A percentile compares a stretch with the other conserved stretches of the same genome.
These are phyloP conservation scores for Sinodicranocentrus sp. DNA, from an alignment of 2,888 invertebrate genomes.

Conservation along the genomic window DNA sequence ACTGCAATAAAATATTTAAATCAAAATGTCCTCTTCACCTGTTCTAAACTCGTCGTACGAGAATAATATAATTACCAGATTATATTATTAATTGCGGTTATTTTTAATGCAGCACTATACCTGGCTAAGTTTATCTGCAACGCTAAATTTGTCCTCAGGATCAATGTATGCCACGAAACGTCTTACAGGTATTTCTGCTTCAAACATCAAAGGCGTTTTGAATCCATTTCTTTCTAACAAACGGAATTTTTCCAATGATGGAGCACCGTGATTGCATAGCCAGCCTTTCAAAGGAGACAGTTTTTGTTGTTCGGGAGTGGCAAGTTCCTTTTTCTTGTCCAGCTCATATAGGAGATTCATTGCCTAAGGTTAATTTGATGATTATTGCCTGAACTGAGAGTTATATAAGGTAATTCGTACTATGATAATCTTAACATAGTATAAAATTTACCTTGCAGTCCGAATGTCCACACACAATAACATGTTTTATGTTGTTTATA, in stretches of 20 bases:
- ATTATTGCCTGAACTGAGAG: no score
- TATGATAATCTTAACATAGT: not conserved
- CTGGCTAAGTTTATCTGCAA: conserved; percentile 96
- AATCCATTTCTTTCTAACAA: conserved; percentile 83
- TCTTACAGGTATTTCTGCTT: conserved; percentile 91
- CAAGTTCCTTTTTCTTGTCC: conserved; percentile 85
- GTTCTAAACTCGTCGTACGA: not conserved
- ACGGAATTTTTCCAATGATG: conserved; percentile 90
- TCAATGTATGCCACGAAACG: conserved; percentile 97
- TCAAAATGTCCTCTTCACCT: not conserved
- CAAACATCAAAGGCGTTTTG: conserved; percentile 88
- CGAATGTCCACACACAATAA: conserved; percentile 98
- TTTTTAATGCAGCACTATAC: no score
- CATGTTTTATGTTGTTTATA: conserved; percentile 92
- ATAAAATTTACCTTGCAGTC: conserved; percentile 89
- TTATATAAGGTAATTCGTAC: not conserved
- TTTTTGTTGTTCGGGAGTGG: conserved; percentile 87
- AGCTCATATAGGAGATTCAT: conserved; percentile 94
- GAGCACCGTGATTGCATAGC: conserved; percentile 91
- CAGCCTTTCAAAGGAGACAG: conserved; percentile 89
- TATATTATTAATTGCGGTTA: not conserved
- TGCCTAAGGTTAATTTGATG: conserved; percentile 83
- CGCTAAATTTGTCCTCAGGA: conserved; percentile 91
- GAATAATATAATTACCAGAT: not conserved
- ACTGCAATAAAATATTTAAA: not conserved